A percentile compares a stretch with the other conserved stretches of the same genome.
Conservation (phyloP, 2,797 vertebrate species). For the Diplodus sargus region DNA sequence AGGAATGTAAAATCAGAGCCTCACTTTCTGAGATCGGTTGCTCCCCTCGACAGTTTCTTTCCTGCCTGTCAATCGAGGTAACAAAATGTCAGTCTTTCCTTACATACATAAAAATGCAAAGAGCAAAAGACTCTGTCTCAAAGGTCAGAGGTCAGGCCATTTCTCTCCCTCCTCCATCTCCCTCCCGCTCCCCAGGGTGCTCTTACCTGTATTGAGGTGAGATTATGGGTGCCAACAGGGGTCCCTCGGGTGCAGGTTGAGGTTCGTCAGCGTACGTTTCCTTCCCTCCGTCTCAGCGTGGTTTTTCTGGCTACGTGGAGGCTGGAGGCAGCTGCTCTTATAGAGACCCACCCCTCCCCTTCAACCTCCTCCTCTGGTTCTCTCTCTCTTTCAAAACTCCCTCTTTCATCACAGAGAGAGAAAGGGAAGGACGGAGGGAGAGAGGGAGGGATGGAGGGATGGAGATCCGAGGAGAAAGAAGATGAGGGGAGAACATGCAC, state of each 20-base stretch:
- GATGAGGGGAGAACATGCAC: slow-evolving; percentile 1
- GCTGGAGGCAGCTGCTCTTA: slow-evolving; percentile 81
- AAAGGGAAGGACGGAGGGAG: slow-evolving; percentile 7
- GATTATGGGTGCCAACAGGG: slow-evolving; percentile 37
- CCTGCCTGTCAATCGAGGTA: background rate
- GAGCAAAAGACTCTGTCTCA: background rate
- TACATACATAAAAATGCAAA: background rate
- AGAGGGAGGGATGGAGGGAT: slow-evolving; percentile 17
- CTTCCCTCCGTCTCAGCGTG: slow-evolving; percentile 73
- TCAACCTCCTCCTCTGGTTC: slow-evolving; percentile 60
- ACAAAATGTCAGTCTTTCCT: background rate
- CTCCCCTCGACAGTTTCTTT: background rate
- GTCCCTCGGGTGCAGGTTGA: slow-evolving; percentile 63
- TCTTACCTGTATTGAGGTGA: slow-evolving; percentile 72
- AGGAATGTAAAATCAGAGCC: background rate
- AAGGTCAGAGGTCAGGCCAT: slow-evolving; percentile 69
- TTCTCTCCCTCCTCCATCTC: background rate
- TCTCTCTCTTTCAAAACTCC: slow-evolving; percentile 65
- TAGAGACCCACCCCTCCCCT: slow-evolving; percentile 83
- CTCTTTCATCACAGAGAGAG: slow-evolving; percentile 48
- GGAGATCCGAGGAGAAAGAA: slow-evolving; percentile 18
- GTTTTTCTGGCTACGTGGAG: slow-evolving; percentile 75
- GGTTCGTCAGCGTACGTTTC: slow-evolving; percentile 62
- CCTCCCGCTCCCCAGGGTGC: background rate
- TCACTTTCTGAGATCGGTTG: background rate